These are phyloP conservation scores for Mus caroli DNA, from an alignment of 2,797 vertebrate species.

Conservation along the genomic window DNA sequence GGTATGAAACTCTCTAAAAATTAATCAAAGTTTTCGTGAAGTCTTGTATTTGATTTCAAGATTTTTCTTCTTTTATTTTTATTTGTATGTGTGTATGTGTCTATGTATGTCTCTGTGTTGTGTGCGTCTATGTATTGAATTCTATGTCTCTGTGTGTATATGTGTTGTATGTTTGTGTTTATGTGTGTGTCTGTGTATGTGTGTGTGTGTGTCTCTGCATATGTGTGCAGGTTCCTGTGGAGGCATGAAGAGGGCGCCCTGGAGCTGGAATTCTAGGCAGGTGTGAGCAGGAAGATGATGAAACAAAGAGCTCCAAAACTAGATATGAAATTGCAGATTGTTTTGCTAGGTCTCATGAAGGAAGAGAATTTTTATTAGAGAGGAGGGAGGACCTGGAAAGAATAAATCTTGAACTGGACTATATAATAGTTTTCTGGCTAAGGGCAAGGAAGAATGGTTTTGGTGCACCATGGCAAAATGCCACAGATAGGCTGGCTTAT, in stretches of 20 bases:
- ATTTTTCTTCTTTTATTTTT: slow-evolving; percentile 23
- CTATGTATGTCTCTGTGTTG: neutral
- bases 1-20: neutral
- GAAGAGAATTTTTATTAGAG: neutral
- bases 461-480: neutral
- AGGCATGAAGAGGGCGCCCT: neutral
- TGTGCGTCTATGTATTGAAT: neutral
- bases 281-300: neutral
- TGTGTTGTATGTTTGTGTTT: neutral
- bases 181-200: neutral
- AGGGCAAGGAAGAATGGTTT: neutral
- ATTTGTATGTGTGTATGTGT: neutral
- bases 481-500: neutral
- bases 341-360: neutral
- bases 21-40: neutral
- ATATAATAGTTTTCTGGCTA: neutral
- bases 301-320: neutral
- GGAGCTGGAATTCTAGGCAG: neutral
- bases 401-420: neutral
- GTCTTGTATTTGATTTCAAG: neutral
- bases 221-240: neutral
- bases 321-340: neutral
- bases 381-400: neutral
- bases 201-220: neutral
- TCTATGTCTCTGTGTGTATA: too few species aligned